These are phyloP conservation scores for Oreochromis aureus DNA, from an alignment of 2,113 vertebrate species.

Conservation along the genomic window DNA sequence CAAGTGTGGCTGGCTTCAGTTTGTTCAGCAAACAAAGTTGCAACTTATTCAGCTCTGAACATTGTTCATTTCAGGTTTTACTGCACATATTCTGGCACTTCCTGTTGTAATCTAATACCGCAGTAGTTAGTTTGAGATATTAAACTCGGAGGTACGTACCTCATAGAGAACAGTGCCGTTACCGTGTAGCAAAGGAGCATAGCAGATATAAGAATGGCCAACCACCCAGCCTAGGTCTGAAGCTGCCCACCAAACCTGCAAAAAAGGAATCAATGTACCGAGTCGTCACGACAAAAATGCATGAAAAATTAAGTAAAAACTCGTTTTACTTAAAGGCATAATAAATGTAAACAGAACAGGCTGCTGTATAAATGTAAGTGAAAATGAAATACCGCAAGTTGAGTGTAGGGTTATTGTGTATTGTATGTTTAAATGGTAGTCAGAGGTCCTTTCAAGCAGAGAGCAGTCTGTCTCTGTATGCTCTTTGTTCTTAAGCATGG, in stretches of 20 bases:
- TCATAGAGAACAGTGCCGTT: constrained; percentile 93
- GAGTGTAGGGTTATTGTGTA: background rate
- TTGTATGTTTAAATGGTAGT: background rate
- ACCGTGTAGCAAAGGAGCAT: constrained; percentile 90
- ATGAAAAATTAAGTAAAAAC: background rate
- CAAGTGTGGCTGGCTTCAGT: background rate
- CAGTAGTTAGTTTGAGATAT: background rate
- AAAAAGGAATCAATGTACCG: background rate
- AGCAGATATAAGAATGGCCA: constrained; percentile 97
- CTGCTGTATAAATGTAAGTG: background rate
- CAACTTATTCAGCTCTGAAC: background rate
- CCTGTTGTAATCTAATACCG: background rate
- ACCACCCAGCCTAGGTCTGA: constrained; percentile 99
- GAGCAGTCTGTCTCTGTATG: background rate
- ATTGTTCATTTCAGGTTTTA: background rate
- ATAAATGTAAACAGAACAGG: background rate
- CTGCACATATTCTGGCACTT: background rate
- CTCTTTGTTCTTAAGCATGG: background rate
- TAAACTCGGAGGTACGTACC: constrained; percentile 60
- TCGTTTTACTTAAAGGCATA: background rate
- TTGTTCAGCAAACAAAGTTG: background rate
- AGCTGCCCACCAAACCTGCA: constrained; percentile 97
- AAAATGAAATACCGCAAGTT: background rate
- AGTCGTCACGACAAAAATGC: background rate
- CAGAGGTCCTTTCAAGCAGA: background rate